Evolutionary conservation across 2,888 invertebrate species (phyloP).

Genomic region (Eristalis pertinax): DNA sequence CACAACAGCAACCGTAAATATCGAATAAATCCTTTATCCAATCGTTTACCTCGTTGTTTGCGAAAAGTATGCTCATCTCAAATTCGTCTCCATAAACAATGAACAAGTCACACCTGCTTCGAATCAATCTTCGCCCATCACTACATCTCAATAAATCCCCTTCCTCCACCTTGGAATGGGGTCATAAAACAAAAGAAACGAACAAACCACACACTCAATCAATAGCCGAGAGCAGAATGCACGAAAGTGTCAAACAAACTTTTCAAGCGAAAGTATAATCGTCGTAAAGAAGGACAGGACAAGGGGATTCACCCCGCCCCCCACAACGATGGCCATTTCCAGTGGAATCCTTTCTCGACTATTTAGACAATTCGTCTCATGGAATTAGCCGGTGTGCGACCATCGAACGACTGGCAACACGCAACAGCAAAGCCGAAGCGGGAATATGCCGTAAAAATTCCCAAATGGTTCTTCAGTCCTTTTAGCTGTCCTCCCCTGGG

Average conservation of each 20-base stretch:
- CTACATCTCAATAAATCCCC: not conserved
- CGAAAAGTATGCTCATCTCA: not conserved
- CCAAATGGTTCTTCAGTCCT: slow-evolving; percentile 12
- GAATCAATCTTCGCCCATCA: not conserved
- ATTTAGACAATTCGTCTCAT: slow-evolving; percentile 49
- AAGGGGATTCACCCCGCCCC: not conserved
- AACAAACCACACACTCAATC: slow-evolving; percentile 35
- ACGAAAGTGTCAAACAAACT: slow-evolving; percentile 34
- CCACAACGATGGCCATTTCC: not conserved
- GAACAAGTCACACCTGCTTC: not conserved
- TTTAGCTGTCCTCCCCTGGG: not conserved
- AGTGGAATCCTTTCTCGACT: slow-evolving; percentile 37
- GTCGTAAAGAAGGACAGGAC: not conserved
- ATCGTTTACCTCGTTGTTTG: not conserved
- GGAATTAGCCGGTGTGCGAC: slow-evolving; percentile 34
- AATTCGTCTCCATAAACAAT: not conserved
- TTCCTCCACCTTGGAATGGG: not conserved
- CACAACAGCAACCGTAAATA: not conserved
- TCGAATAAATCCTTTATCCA: not conserved
- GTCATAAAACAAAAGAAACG: not conserved
- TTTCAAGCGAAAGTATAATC: slow-evolving; percentile 22
- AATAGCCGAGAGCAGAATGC: slow-evolving; percentile 16
- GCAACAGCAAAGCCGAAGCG: not conserved
- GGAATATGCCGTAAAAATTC: slow-evolving; percentile 25
- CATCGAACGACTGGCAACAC: not conserved